phyloP scores from a whole-genome alignment of 2,888 invertebrate species.

The Dinocampus coccinellae region DNA sequence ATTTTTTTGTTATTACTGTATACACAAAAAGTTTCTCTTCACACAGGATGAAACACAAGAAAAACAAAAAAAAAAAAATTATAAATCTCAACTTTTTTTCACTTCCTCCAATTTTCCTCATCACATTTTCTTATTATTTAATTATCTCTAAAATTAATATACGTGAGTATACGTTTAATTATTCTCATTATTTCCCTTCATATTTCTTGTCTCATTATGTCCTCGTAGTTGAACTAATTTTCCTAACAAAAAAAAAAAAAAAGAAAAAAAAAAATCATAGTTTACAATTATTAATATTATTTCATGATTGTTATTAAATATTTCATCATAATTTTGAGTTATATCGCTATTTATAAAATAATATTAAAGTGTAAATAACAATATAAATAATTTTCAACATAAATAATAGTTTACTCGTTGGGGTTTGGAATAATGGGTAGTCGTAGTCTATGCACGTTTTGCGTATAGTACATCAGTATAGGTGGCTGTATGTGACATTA shows the following conservation, averaged over 20 bases:
- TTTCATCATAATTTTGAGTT: not conserved
- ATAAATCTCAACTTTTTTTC: not conserved
- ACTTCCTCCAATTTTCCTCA: not conserved
- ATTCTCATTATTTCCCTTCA: not conserved
- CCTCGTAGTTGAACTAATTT: not conserved
- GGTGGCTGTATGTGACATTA: constrained; percentile 32
- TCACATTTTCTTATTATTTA: not conserved
- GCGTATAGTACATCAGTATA: constrained; percentile 9
- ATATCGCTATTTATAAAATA: not conserved
- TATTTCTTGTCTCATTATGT: not conserved
- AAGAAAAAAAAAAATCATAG: no score
- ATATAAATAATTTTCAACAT: constrained; percentile 10
- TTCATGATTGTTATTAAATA: constrained; percentile 6
- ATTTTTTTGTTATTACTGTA: no score
- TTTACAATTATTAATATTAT: not conserved
- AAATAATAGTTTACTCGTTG: constrained; percentile 7
- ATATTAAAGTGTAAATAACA: not conserved
- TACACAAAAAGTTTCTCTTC: not conserved
- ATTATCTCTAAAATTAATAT: not conserved
- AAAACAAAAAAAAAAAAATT: no score
- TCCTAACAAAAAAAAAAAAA: no score
- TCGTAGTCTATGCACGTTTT: constrained; percentile 34
- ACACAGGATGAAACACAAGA: no score
- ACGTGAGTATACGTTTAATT: not conserved
- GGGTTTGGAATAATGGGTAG: constrained; percentile 20